These are phyloP conservation scores for Prionailurus bengalensis DNA, from an alignment of 2,113 vertebrate species.

Conservation along the genomic window DNA sequence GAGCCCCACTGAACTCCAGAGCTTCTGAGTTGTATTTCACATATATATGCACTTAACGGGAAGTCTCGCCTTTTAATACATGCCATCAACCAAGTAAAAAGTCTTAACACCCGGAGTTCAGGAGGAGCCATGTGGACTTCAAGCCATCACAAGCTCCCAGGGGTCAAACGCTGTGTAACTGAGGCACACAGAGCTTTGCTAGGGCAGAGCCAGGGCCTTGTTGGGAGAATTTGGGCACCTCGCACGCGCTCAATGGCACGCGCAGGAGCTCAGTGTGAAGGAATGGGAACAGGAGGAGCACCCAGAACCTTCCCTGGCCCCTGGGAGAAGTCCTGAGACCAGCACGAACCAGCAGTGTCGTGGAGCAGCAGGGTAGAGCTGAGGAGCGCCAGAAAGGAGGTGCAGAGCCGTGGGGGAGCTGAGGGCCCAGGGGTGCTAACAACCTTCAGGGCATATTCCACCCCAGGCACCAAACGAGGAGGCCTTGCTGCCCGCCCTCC, in stretches of 20 bases:
- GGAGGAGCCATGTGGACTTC: not conserved
- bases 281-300: not conserved
- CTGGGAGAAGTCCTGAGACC: not conserved
- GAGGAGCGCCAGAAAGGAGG: not conserved
- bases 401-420: not conserved
- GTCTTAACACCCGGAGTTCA: not conserved
- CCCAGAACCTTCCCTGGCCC: not conserved
- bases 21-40: not conserved
- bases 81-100: not conserved
- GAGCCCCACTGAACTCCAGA: not conserved
- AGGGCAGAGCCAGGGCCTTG: not conserved
- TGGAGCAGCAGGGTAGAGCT: not conserved
- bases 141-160: not conserved
- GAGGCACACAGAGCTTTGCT: not conserved
- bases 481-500: not conserved
- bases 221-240: not conserved
- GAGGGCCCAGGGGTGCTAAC: not conserved
- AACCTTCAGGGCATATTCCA: not conserved
- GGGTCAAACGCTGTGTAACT: accelerated
- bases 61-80: not conserved
- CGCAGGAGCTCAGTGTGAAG: not conserved
- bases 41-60: not conserved
- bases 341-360: not conserved
- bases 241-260: not conserved
- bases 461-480: not conserved